These are phyloP conservation scores for Plecturocebus donacophilus DNA, from an alignment of 2,113 vertebrate species.

Conservation along the genomic window DNA sequence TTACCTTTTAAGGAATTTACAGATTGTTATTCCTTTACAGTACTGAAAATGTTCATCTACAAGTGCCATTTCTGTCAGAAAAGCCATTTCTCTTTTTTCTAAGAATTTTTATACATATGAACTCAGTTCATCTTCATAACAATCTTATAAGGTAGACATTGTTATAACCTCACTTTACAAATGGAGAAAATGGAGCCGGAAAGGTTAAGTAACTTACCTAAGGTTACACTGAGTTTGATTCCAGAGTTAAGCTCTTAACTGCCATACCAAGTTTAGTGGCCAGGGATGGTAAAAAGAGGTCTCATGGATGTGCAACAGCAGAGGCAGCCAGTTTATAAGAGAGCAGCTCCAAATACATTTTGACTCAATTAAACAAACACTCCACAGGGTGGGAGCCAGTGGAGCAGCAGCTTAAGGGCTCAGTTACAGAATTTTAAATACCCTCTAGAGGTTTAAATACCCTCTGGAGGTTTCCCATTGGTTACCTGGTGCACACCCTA, in stretches of 20 bases:
- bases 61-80: neutral
- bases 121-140: neutral
- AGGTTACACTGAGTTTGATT: constrained; percentile 8
- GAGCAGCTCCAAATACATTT: neutral
- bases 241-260: neutral
- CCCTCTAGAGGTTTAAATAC: too few species aligned
- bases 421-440: too few species aligned
- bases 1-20: constrained; percentile 16
- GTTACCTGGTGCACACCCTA: too few species aligned
- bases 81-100: constrained; percentile 20
- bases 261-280: neutral
- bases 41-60: neutral
- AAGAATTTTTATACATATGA: constrained; percentile 28
- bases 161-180: neutral
- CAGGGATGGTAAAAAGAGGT: neutral
- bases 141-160: neutral
- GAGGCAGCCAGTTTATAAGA: neutral
- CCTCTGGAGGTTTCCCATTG: too few species aligned
- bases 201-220: neutral
- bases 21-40: neutral
- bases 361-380: neutral
- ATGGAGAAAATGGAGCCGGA: neutral
- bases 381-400: too few species aligned
- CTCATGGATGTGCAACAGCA: neutral
- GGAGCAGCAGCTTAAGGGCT: too few species aligned